These are phyloP conservation scores for Lasioglossum villosulum DNA, from an alignment of 2,888 invertebrate species.

Conservation along the genomic window DNA sequence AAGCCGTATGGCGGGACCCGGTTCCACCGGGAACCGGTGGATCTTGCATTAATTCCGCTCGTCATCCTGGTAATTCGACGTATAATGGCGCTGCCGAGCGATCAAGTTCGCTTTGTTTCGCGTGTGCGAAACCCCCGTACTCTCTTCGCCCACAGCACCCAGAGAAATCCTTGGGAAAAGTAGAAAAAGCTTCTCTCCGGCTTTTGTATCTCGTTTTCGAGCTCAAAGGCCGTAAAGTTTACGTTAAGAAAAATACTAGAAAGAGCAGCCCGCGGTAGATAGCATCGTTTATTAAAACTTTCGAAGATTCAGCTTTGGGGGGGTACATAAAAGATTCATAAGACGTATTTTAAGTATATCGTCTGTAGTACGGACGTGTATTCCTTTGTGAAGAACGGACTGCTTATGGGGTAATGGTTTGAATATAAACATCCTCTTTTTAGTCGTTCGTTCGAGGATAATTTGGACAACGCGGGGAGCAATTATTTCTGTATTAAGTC, in stretches of 20 bases:
- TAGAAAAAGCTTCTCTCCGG: background rate
- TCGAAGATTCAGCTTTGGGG: background rate
- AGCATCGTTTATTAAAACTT: constrained; percentile 9
- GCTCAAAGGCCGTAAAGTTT: background rate
- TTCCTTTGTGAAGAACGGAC: background rate
- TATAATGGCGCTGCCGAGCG: constrained; percentile 17
- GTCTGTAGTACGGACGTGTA: background rate
- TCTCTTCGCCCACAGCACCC: background rate
- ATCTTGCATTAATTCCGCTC: constrained; percentile 77
- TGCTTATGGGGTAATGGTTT: background rate
- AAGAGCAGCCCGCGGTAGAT: background rate
- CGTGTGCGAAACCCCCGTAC: background rate
- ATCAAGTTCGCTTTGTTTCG: constrained; percentile 29
- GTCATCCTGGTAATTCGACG: constrained; percentile 62
- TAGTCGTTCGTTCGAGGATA: background rate
- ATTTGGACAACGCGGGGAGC: background rate
- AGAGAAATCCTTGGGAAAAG: background rate
- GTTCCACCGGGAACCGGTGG: constrained; percentile 54
- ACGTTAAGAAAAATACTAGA: background rate
- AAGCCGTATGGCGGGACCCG: constrained; percentile 56
- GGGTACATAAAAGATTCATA: constrained; percentile 1
- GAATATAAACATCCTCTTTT: constrained; percentile 3
- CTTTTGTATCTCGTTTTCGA: background rate
- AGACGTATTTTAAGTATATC: background rate
- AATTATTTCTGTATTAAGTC: background rate